These are phyloP conservation scores for Thera obeliscata DNA, from an alignment of 2,888 invertebrate species.

Conservation along the genomic window DNA sequence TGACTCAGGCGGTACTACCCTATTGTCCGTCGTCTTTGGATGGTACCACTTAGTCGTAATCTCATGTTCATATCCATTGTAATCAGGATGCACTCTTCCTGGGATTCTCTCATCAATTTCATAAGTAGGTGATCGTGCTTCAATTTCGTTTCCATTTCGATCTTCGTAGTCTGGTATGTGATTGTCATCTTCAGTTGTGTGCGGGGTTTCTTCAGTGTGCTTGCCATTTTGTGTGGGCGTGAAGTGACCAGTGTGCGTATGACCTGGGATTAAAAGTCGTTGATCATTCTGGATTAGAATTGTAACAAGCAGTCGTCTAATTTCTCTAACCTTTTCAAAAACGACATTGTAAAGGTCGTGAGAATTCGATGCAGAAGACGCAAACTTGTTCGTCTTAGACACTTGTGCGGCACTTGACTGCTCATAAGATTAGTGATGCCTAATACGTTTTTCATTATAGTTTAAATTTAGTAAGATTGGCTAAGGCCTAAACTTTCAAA, in stretches of 20 bases:
- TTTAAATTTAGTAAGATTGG: too few relatives aligned
- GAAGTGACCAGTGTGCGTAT: slow-evolving; percentile 66
- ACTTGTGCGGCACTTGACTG: too few relatives aligned
- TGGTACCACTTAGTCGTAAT: slow-evolving; percentile 79
- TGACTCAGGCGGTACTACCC: slow-evolving; percentile 77
- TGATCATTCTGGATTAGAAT: background rate
- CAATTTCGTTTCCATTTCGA: slow-evolving; percentile 63
- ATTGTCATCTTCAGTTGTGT: slow-evolving; percentile 81
- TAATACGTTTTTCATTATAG: too few relatives aligned
- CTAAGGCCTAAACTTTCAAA: too few relatives aligned
- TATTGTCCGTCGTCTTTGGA: slow-evolving; percentile 76
- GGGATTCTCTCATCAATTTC: slow-evolving; percentile 64
- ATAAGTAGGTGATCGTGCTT: slow-evolving; percentile 67
- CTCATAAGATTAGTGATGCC: too few relatives aligned
- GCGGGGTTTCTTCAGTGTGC: slow-evolving; percentile 66
- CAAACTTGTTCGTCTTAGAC: too few relatives aligned
- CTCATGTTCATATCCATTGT: slow-evolving; percentile 74
- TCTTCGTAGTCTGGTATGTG: slow-evolving; percentile 74
- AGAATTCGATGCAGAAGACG: too few relatives aligned
- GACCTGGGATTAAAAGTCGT: slow-evolving; percentile 53
- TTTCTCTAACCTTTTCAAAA: too few relatives aligned
- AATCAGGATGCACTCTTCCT: slow-evolving; percentile 67
- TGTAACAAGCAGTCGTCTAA: background rate
- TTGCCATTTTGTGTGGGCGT: slow-evolving; percentile 65
- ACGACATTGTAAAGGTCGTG: too few relatives aligned